Base-by-base conservation (phyloP, 2,797 vertebrate species). In the Pseudochirops cupreus region DNA sequence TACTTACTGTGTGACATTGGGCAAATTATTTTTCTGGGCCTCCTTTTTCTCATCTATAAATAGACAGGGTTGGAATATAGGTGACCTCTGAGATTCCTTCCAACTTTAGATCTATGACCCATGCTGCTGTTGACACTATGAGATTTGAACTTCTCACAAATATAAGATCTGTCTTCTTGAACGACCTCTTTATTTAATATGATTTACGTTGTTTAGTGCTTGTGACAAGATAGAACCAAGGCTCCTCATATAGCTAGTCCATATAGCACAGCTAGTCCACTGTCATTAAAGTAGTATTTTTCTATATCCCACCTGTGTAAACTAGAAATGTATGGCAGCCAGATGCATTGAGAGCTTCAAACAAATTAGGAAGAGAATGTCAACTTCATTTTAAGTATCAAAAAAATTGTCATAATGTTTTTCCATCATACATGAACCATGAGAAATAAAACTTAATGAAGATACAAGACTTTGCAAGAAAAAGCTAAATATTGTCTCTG, bases 351-450 rank as follows among this genome's bases (percentile, higher is more conserved):
- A 82, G 39, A 82, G 3, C 31, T 82, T 87, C 39, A 50, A 87
- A 7, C 10, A 87, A 82, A 50, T 26, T 87, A 82, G 4, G 39
- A 87, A 87, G n/a, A 39, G 39, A 10, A 21, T 26, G 21, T 87
- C 26, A 87, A 46, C 39, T 50, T 87, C 3, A 50, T 53, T 56
- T 6, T 87, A 92, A 95, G 33, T 52, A 58, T 24, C 18, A 33
- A 87, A 87, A 82, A 5, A 57, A 31, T 53, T 95, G 94, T 91
- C 29, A 87, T 31, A 59, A 96, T 92, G 54, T n/a, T 91, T 94
- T 96, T 95, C 74, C 94, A 57, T 62, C 54, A 29, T 29, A 87
- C 87, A 53, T 57, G 55, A 33, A 82, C 94, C 95, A 96, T 96
- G 94, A 53, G 1, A 31, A 94, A 67, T 24, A 94, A 67, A 18